phyloP scores from a whole-genome alignment of 2,113 vertebrate genomes.

The Globicephala melas region DNA sequence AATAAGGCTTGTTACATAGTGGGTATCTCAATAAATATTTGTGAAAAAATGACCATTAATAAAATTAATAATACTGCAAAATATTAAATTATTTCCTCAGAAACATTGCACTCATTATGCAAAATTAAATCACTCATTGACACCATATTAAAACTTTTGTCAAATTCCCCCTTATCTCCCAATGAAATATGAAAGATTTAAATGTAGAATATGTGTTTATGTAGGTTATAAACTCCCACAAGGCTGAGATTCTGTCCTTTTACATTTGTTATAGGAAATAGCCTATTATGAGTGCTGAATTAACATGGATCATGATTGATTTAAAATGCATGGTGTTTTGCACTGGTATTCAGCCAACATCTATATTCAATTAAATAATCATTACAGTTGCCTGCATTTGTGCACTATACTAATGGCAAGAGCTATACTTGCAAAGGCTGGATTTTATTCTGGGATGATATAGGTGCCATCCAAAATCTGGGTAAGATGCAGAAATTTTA shows the following conservation, averaged over 20 bases:
- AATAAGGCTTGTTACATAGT: neutral
- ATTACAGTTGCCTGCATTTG: slow-evolving; percentile 40
- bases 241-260: slow-evolving; percentile 18
- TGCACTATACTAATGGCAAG: slow-evolving; percentile 47
- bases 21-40: neutral
- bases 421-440: neutral
- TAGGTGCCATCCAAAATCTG: neutral
- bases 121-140: slow-evolving; percentile 5
- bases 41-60: neutral
- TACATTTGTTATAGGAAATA: slow-evolving; percentile 55
- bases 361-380: slow-evolving; percentile 72
- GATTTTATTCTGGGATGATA: neutral
- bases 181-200: slow-evolving; percentile 16
- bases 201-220: neutral
- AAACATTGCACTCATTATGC: neutral
- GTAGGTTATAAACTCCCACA: slow-evolving; percentile 46
- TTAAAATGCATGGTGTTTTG: slow-evolving; percentile 68
- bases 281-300: slow-evolving; percentile 48
- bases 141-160: slow-evolving; percentile 57
- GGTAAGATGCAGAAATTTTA: neutral
- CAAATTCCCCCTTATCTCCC: neutral
- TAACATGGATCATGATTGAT: slow-evolving; percentile 65
- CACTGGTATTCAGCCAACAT: slow-evolving; percentile 68
- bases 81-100: neutral
- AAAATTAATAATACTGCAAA: neutral